Base-by-base conservation (phyloP, 2,113 vertebrate genomes). In the Zosterops borbonicus region DNA sequence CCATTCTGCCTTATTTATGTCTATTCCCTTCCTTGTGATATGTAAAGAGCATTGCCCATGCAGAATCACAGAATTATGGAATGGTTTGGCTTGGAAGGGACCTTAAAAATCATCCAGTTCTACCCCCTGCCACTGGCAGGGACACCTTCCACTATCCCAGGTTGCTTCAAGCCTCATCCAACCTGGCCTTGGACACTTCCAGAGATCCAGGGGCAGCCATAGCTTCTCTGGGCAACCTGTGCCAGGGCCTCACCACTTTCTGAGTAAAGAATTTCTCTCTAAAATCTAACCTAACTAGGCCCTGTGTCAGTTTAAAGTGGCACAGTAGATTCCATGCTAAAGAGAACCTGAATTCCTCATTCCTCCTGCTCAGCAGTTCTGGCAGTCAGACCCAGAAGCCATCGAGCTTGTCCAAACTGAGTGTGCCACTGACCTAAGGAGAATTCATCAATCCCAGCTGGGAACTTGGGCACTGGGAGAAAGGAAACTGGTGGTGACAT, bases 121-220 rank as follows among this genome's bases (percentile, higher is more conserved):
- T 9, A 25, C 1, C 12, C 21, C 9, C 39, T 39, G 7, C 15
- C 22, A 31, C 1, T 4, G 20, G 14, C 39, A 53, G 53, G 11
- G 46, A 75, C 41, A 83, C 1, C 17, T 83, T 0, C 21, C 47
- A 31, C 25, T 8, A 1, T 12, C 2, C 62, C 70, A 76, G 41
- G 3, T 0, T 35, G 47, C n/a, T 69, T 29, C 33, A 73, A 73
- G 9, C 17, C 21, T 4, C 0, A 0, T 42, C 76, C 39, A 83
- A 0, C 17, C 25, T 23, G 47, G 41, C 25, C 9, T 83, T 55
- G 63, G 41, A 23, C 47, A 83, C 24, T 47, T 14, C 46, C 87
- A 83, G 23, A 33, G n/a, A 78, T 29, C 37, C 53, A 68, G 23
- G 15, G 2, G 8, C 64, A 78, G 23, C 23, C 56, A 39, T 19